phyloP scores from a whole-genome alignment of 1,140 invertebrate species.

The Laupala kohalensis region DNA sequence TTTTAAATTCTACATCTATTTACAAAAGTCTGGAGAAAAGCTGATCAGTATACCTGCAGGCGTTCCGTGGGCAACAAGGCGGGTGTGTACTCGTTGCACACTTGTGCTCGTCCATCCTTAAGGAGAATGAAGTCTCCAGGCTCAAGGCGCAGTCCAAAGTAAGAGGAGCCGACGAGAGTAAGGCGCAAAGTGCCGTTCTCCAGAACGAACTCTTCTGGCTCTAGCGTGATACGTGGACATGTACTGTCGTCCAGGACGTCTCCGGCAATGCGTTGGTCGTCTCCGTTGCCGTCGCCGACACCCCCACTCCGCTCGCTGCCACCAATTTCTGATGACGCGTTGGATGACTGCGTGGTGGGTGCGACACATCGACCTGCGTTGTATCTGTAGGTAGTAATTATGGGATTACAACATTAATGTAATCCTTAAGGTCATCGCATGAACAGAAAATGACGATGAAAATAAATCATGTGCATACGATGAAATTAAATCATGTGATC shows the following conservation, averaged over 20 bases:
- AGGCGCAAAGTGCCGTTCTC: not conserved
- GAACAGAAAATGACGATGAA: no score
- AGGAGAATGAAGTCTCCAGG: not conserved
- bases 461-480: no score
- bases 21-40: not conserved
- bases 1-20: no score
- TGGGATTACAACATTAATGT: no score
- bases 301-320: no score
- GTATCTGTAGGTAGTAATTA: no score
- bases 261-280: not conserved
- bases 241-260: conserved; percentile 1
- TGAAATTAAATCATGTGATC: no score
- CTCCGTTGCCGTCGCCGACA: not conserved
- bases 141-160: not conserved
- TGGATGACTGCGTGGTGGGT: not conserved
- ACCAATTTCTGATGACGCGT: not conserved
- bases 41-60: conserved; percentile 12
- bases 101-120: not conserved
- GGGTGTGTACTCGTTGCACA: not conserved
- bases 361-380: no score
- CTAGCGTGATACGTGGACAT: not conserved
- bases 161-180: not conserved
- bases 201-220: conserved; percentile 4
- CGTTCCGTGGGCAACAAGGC: not conserved
- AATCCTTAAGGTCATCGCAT: no score